phyloP scores from a whole-genome alignment of 2,797 vertebrate species.

The Aeoliscus strigatus region DNA sequence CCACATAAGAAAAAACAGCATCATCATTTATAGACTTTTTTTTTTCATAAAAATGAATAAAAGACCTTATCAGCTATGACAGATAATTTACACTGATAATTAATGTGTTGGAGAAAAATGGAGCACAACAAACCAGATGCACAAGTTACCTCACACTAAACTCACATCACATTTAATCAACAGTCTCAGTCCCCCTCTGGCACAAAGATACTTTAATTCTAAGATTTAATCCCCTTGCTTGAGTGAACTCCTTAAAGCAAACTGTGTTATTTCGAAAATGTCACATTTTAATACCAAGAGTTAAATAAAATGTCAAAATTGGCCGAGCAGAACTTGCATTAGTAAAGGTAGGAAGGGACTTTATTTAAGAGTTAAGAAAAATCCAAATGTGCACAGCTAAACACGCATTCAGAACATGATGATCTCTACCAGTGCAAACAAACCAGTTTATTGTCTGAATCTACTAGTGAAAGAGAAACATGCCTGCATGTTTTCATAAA shows the following conservation, averaged over 20 bases:
- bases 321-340: constrained; percentile 18
- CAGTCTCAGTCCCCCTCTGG: constrained; percentile 44
- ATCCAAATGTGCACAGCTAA: constrained; percentile 23
- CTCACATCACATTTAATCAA: constrained; percentile 50
- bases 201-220: constrained; percentile 49
- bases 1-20: no score
- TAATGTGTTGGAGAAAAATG: constrained; percentile 28
- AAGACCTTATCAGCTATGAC: constrained; percentile 5
- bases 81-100: constrained; percentile 27
- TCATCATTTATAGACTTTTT: no score
- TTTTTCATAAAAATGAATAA: neutral
- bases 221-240: constrained; percentile 38
- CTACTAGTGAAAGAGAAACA: no score
- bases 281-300: constrained; percentile 50
- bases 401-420: no score
- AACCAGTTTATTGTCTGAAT: no score
- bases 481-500: no score
- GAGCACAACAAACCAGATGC: constrained; percentile 32
- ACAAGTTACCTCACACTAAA: constrained; percentile 30
- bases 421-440: no score
- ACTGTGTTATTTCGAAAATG: constrained; percentile 64
- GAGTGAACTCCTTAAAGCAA: constrained; percentile 53
- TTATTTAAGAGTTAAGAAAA: constrained; percentile 20
- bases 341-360: neutral
- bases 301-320: constrained; percentile 28